phyloP scores from a whole-genome alignment of 1,140 invertebrate genomes.

The Platorchestia sp. region DNA sequence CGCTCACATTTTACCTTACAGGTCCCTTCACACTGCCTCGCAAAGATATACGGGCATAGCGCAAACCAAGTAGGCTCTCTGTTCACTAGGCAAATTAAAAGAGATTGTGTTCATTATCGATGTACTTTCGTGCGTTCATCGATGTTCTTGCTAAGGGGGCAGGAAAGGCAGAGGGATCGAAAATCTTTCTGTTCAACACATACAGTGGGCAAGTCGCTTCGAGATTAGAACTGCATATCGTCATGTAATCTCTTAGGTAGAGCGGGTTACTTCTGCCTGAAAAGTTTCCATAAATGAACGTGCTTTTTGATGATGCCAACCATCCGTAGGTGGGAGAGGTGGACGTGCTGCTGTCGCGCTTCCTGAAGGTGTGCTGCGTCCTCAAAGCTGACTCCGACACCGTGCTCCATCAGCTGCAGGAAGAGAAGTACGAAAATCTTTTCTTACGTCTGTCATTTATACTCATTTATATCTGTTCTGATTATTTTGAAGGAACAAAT shows the following conservation, averaged over 20 bases:
- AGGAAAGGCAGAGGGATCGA: background rate
- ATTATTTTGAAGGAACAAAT: background rate
- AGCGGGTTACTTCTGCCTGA: too few species aligned
- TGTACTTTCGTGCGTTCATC: too few species aligned
- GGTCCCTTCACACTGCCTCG: too few species aligned
- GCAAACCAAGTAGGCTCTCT: too few species aligned
- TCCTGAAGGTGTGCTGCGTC: slow-evolving; percentile 66
- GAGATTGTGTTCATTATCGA: background rate
- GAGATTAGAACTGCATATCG: too few species aligned
- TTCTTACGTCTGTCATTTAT: background rate
- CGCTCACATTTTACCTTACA: too few species aligned
- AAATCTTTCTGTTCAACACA: background rate
- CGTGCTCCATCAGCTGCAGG: slow-evolving; percentile 61
- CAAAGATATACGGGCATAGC: too few species aligned
- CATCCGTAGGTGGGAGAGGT: slow-evolving; percentile 64
- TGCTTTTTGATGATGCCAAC: slow-evolving; percentile 17
- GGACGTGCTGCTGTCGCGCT: slow-evolving; percentile 63
- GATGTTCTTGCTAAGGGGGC: background rate
- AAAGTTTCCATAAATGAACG: too few species aligned
- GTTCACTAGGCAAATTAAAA: background rate
- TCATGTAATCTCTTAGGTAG: too few species aligned
- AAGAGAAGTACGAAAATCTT: slow-evolving; percentile 61
- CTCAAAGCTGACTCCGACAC: slow-evolving; percentile 65
- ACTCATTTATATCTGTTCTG: background rate
- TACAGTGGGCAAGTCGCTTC: slow-evolving; percentile 12